phyloP scores from a whole-genome alignment of 2,888 invertebrate genomes.

The Diogma glabrata region DNA sequence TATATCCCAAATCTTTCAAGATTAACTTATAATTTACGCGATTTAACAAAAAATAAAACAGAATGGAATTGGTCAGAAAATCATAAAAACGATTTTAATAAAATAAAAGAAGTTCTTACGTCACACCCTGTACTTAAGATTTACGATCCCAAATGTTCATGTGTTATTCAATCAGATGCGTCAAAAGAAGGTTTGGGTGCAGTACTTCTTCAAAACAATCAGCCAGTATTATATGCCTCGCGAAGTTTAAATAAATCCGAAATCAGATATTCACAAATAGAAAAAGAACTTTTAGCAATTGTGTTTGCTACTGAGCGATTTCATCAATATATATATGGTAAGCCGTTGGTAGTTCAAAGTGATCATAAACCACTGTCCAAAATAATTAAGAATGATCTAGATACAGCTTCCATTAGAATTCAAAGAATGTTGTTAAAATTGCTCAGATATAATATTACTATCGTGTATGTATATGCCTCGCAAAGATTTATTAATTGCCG shows the following conservation, averaged over 20 bases:
- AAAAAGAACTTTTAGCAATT: neutral
- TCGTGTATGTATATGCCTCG: constrained; percentile 13
- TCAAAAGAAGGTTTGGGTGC: neutral
- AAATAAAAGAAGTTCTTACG: too few relatives aligned
- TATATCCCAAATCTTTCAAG: too few relatives aligned
- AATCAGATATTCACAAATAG: too few relatives aligned
- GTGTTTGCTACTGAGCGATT: neutral
- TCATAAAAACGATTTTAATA: too few relatives aligned
- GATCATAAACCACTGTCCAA: neutral
- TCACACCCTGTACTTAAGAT: too few relatives aligned
- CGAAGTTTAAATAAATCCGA: neutral
- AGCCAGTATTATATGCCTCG: neutral
- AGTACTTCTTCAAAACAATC: neutral
- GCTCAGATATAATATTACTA: neutral
- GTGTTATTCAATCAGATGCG: neutral
- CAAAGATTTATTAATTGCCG: constrained; percentile 16
- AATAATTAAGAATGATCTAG: neutral
- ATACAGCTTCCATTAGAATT: neutral
- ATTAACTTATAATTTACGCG: too few relatives aligned
- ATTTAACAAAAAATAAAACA: too few relatives aligned
- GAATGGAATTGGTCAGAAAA: too few relatives aligned
- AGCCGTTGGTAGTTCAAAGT: neutral
- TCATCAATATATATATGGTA: constrained; percentile 14
- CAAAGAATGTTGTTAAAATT: neutral
- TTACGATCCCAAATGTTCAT: too few relatives aligned